Evolutionary conservation across 2,888 invertebrate species (phyloP).

Genomic region (Acanthosepion lycidas): DNA sequence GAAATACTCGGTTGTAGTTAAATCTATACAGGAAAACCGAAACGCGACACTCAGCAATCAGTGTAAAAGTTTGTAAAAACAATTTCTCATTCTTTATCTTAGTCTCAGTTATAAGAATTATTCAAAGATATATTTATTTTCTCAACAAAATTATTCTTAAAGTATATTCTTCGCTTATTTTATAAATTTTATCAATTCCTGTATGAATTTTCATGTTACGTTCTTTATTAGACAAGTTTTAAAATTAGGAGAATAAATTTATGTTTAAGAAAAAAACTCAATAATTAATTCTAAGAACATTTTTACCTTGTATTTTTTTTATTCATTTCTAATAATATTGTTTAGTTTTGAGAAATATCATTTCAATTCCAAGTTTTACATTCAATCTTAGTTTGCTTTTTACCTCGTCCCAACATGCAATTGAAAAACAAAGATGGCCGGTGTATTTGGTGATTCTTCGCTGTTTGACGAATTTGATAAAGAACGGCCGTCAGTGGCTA

Average conservation of each 20-base stretch:
- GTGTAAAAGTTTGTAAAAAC: not conserved
- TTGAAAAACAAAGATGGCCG: conserved; percentile 52
- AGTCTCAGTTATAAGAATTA: not conserved
- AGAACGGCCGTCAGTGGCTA: conserved; percentile 62
- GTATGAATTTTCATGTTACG: no score
- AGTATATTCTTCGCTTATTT: not conserved
- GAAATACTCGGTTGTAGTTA: not conserved
- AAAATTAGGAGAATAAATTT: not conserved
- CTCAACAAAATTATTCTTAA: not conserved
- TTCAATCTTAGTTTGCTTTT: not conserved
- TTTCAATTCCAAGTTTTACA: not conserved
- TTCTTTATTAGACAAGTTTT: not conserved
- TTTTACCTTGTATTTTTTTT: not conserved
- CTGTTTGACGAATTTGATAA: conserved; percentile 71
- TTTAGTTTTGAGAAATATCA: no score
- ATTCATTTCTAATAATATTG: no score
- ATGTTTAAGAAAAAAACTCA: not conserved
- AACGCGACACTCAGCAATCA: not conserved
- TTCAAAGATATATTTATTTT: not conserved
- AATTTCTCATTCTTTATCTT: not conserved
- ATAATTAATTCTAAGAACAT: not conserved
- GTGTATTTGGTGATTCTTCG: conserved; percentile 67
- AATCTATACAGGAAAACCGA: not conserved
- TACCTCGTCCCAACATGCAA: not conserved
- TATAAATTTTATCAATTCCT: not conserved